Base-by-base conservation (phyloP, 2,113 vertebrate genomes). In the Panthera tigris region DNA sequence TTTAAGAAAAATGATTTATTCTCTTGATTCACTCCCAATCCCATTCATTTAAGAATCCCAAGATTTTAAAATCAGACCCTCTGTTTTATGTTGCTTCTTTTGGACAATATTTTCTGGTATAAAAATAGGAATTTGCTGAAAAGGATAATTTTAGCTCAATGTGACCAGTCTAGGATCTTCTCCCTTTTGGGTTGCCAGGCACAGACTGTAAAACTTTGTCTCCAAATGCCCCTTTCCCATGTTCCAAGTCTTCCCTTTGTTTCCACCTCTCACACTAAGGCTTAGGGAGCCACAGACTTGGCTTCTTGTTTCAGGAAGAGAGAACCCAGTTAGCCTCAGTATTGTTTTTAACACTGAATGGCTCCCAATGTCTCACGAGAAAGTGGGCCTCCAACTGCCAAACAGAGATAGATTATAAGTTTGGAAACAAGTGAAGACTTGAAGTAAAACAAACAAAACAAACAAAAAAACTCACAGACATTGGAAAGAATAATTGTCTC, bases 21-120 rank as follows among this genome's bases (percentile, higher is more conserved):
- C 19, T 95, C 31, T 57, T 91, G 57, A 45, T 69, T 97, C 25
- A 65, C 14, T 76, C 36, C 50, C 79, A 71, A 55, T 68, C 29
- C 29, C 7, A 39, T 83, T 94, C 41, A 86, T 21, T n/a, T 57
- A 69, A 36, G 57, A 95, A 83, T 55, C 27, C 41, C 16, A 94
- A 71, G 41, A 61, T 80, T 92, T 82, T 89, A 78, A 91, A 78
- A 92, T 92, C 65, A 94, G 65, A 48, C 29, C 18, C n/a, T 41
- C 27, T 74, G 33, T 91, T 91, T 41, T 83, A 52, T 36, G 23
- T 74, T 82, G 61, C 61, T 84, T 82, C 33, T 73, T 83, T 88
- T 68, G 29, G 29, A 68, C 9, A 2, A 12, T 7, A 74, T 80
- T 79, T 90, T 83, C 89, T 93, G 10, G n/a, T 83, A 55, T 63